phyloP scores from a whole-genome alignment of 2,888 invertebrate genomes.

The Eupithecia insigniata region DNA sequence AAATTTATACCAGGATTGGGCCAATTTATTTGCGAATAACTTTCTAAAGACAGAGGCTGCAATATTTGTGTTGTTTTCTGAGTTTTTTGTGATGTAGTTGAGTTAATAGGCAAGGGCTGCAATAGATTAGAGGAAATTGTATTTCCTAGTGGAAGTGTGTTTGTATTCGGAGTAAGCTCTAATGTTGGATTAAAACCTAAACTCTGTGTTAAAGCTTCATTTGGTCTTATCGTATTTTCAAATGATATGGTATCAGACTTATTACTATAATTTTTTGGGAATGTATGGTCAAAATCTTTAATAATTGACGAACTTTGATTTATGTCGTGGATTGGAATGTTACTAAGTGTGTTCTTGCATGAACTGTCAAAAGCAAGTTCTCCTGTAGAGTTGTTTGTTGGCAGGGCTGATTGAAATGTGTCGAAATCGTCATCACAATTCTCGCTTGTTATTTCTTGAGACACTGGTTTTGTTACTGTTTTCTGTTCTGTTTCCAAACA shows the following conservation, averaged over 20 bases:
- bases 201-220: conserved; percentile 51
- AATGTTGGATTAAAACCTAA: conserved; percentile 47
- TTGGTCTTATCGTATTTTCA: conserved; percentile 50
- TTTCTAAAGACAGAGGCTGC: conserved; percentile 78
- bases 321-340: conserved; percentile 46
- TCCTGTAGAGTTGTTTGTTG: conserved; percentile 49
- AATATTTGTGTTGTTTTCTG: conserved; percentile 75
- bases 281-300: conserved; percentile 51
- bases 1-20: conserved; percentile 85
- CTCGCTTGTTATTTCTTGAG: conserved; percentile 38
- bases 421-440: conserved; percentile 74
- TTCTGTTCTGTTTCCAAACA: conserved; percentile 34
- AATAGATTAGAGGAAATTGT: conserved; percentile 53
- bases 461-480: conserved; percentile 7
- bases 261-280: conserved; percentile 51
- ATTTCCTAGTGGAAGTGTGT: conserved; percentile 40
- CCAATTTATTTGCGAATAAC: conserved; percentile 85
- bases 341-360: conserved; percentile 41
- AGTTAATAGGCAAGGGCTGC: conserved; percentile 60
- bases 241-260: conserved; percentile 65
- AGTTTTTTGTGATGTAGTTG: conserved; percentile 54
- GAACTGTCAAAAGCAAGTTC: conserved; percentile 44
- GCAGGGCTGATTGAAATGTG: conserved; percentile 75
- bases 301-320: conserved; percentile 35
- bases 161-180: conserved; percentile 46